These are phyloP conservation scores for Proctacanthus coquilletti DNA, from an alignment of 1,140 invertebrate genomes.

Conservation along the genomic window DNA sequence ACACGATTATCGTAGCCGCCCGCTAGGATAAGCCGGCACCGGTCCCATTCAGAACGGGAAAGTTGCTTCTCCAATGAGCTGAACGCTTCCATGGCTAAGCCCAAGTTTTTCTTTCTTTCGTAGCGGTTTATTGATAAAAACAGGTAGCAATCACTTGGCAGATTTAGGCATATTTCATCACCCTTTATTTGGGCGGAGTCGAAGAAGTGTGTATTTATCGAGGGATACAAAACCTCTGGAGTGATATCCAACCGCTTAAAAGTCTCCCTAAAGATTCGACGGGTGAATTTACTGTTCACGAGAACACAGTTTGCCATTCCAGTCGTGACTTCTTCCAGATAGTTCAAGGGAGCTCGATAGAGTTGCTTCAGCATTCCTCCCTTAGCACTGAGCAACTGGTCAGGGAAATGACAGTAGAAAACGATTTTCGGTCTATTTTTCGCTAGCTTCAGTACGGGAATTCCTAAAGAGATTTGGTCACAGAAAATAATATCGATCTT, in stretches of 20 bases:
- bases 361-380: conserved; percentile 53
- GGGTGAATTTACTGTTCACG: conserved; percentile 91
- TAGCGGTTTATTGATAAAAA: conserved; percentile 95
- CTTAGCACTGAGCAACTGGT: conserved; percentile 65
- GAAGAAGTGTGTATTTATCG: conserved; percentile 69
- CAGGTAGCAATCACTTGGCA: conserved; percentile 39
- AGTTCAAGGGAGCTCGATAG: conserved; percentile 83
- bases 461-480: conserved; percentile 78
- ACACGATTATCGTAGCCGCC: conserved; percentile 92
- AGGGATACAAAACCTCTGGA: conserved; percentile 85
- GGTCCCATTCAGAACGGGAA: conserved; percentile 37
- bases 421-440: conserved; percentile 48
- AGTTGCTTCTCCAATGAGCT: conserved; percentile 43
- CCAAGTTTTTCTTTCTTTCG: conserved; percentile 91
- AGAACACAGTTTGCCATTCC: conserved; percentile 70
- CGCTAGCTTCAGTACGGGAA: conserved; percentile 63
- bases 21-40: conserved; percentile 77
- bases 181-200: conserved; percentile 34
- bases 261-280: conserved; percentile 66
- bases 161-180: conserved; percentile 21
- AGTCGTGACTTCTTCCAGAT: conserved; percentile 81
- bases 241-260: conserved; percentile 52
- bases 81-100: conserved; percentile 67
- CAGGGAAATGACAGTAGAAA: conserved; percentile 98
- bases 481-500: conserved; percentile 76